These are phyloP conservation scores for Diachasmimorpha longicaudata DNA, from an alignment of 1,140 invertebrate species.

Conservation along the genomic window DNA sequence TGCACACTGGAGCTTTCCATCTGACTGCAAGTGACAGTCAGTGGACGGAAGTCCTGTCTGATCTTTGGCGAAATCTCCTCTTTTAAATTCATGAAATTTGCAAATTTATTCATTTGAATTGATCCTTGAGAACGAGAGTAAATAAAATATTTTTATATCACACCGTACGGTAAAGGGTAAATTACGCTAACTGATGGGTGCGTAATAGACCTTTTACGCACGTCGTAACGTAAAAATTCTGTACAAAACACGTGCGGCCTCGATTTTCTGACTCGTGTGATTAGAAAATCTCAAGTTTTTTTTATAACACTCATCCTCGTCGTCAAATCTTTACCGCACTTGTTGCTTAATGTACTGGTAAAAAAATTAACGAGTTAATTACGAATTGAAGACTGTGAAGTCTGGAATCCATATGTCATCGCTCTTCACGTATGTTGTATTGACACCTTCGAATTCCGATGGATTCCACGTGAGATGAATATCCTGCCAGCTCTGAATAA, in stretches of 20 bases:
- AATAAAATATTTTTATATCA: too few relatives aligned
- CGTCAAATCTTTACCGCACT: too few relatives aligned
- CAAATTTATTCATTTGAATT: background rate
- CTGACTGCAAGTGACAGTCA: constrained; percentile 40
- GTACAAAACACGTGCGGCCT: too few relatives aligned
- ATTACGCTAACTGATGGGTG: too few relatives aligned
- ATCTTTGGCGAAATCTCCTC: constrained; percentile 40
- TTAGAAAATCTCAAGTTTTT: too few relatives aligned
- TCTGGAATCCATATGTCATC: constrained; percentile 62
- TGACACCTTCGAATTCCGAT: constrained; percentile 53
- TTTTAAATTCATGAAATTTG: constrained; percentile 31
- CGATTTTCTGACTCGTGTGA: too few relatives aligned
- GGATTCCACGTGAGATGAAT: constrained; percentile 61
- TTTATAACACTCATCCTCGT: too few relatives aligned
- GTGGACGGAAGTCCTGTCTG: constrained; percentile 40
- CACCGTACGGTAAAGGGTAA: too few relatives aligned
- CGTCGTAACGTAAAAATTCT: too few relatives aligned
- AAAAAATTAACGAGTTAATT: constrained; percentile 33
- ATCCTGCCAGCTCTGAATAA: constrained; percentile 57
- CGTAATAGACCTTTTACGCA: too few relatives aligned
- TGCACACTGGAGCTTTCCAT: constrained; percentile 44
- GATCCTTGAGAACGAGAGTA: background rate
- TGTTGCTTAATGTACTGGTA: too few relatives aligned
- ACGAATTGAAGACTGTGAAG: constrained; percentile 62
- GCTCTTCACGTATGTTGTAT: constrained; percentile 48